Percentiles rank a stretch among this genome's conserved stretches.
phyloP scores from a whole-genome alignment of 2,113 vertebrate genomes.

The Callionymus lyra region DNA sequence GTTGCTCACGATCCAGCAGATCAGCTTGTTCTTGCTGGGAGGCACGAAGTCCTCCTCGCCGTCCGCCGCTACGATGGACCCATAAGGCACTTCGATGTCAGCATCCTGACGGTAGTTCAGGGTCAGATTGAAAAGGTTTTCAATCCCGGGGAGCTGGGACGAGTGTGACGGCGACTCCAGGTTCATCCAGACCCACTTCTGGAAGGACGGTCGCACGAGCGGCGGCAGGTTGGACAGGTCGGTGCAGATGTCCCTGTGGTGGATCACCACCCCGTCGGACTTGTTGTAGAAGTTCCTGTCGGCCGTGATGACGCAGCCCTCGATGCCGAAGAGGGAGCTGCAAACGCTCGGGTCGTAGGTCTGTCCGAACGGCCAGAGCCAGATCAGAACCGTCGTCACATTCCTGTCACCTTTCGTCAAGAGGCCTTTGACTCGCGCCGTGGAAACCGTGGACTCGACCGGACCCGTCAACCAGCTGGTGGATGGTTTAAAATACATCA shows the following conservation, averaged over 20 bases:
- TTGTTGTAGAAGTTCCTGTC: conserved; percentile 84
- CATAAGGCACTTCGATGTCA: conserved; percentile 97
- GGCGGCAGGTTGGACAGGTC: conserved; percentile 90
- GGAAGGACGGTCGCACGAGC: conserved; percentile 79
- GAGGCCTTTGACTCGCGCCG: conserved; percentile 82
- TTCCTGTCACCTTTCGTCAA: conserved; percentile 82
- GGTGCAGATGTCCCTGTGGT: conserved; percentile 85
- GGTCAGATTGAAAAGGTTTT: conserved; percentile 90
- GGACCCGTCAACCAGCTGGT: conserved; percentile 86
- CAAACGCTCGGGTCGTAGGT: conserved; percentile 84
- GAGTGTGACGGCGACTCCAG: conserved; percentile 92
- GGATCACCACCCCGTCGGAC: conserved; percentile 88
- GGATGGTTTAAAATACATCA: conserved; percentile 94
- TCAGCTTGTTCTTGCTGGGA: conserved; percentile 87
- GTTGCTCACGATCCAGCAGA: conserved; percentile 97
- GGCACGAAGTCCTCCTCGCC: conserved; percentile 81
- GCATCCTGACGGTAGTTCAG: conserved; percentile 90
- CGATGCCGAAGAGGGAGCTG: conserved; percentile 83
- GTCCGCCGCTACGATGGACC: conserved; percentile 80
- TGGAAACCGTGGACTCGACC: conserved; percentile 81
- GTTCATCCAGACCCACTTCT: conserved; percentile 99
- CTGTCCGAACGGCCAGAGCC: conserved; percentile 95
- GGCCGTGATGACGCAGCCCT: conserved; percentile 84
- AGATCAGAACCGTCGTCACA: conserved; percentile 84
- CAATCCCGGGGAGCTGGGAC: conserved; percentile 82